Evolutionary conservation across 2,888 invertebrate genomes (phyloP).

Genomic region (Perdita meconis): DNA sequence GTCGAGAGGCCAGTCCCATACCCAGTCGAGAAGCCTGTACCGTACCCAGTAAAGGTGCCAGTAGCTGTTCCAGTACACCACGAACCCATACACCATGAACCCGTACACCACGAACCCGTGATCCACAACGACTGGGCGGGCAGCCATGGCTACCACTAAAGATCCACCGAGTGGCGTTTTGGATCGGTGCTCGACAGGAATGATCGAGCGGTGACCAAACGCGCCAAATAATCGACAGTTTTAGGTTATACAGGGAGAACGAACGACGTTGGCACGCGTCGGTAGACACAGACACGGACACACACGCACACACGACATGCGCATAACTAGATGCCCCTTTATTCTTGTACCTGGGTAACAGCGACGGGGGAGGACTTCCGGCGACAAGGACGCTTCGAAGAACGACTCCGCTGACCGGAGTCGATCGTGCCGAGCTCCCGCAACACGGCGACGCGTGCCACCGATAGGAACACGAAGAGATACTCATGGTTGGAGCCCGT

Average conservation of each 20-base stretch:
- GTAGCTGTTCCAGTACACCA: conserved; percentile 86
- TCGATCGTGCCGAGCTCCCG: conserved; percentile 43
- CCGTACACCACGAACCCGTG: conserved; percentile 83
- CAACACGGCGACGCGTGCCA: conserved; percentile 50
- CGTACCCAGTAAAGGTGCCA: conserved; percentile 89
- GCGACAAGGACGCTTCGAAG: conserved; percentile 18
- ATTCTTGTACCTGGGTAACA: conserved; percentile 60
- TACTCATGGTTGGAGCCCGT: conserved; percentile 22
- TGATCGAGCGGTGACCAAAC: conserved; percentile 1
- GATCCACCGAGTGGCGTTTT: background rate
- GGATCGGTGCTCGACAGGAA: background rate
- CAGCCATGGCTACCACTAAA: conserved; percentile 46
- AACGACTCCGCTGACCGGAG: conserved; percentile 27
- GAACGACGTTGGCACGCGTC: conserved; percentile 48
- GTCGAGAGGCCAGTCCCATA: conserved; percentile 86
- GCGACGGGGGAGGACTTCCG: conserved; percentile 32
- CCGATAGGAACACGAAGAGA: conserved; percentile 35
- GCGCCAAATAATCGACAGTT: conserved; percentile 1
- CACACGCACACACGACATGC: background rate
- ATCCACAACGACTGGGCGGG: conserved; percentile 51
- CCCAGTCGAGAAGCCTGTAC: conserved; percentile 89
- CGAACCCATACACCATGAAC: conserved; percentile 75
- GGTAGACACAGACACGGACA: conserved; percentile 19
- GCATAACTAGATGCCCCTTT: background rate
- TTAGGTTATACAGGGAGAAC: conserved; percentile 13